Evolutionary conservation across 1,140 invertebrate species (phyloP), one percentile per base, ranked within the genome.

Genomic region (Phymastichus coffea): DNA sequence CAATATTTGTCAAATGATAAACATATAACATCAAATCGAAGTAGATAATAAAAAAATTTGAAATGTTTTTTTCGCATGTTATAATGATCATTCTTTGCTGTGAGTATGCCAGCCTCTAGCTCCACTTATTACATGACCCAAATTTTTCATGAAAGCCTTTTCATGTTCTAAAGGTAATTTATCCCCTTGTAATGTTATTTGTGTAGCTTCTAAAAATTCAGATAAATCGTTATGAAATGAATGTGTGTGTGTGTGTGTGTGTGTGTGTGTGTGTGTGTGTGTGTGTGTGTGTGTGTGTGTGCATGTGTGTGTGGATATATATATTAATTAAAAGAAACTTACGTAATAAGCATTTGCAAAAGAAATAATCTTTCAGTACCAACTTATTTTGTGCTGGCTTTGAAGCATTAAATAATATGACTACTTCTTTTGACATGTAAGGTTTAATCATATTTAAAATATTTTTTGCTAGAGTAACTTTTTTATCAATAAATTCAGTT

Each of bases 161-260:
- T 55, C 53, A 44, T 46, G 53, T 48, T 58, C 56, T 23, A 59
- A 17, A 15, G 48, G 48, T n/a, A 46, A 44, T 38, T 44, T 20
- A 37, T 30, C 41, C 35, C 33, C 52, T 20, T 17, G 33, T 7
- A 59, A 44, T 14, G 48, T 35, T 12, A 59, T 14, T 46, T 19
- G 43, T 22, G 48, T 59, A n/a, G 40, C 40, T 43, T 59, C 57
- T 52, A 28, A 28, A 33, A 38, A 41, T 49, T 49, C 7, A 41
- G 38, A 30, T 49, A 9, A 7, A 33, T 33, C 12, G n/a, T n/a
- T n/a, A n/a, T n/a, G n/a, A n/a, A n/a, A n/a, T n/a, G n/a, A n/a
- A n/a, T n/a, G n/a, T n/a, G n/a, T n/a, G n/a, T n/a, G n/a, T n/a
- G n/a, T n/a, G n/a, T n/a, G n/a, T n/a, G n/a, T n/a, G n/a, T n/a